Conservation (phyloP, 2,797 vertebrate species). For the Intellagama lesueurii region DNA sequence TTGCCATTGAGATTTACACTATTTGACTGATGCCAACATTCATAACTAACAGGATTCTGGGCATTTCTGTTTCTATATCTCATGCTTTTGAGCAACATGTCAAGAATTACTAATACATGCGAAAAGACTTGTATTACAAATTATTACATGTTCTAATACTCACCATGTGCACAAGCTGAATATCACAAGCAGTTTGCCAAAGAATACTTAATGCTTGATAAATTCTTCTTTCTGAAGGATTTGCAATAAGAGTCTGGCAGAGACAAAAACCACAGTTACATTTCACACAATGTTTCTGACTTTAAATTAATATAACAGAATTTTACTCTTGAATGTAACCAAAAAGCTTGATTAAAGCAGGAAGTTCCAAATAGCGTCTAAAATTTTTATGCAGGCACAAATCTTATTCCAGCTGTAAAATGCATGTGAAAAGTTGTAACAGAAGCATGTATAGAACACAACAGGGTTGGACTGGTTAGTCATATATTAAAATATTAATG, state of each 20-base stretch:
- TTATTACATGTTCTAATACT: conserved; percentile 44
- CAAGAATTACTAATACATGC: neutral
- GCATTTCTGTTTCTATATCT: neutral
- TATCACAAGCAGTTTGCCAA: conserved; percentile 89
- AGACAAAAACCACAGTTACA: conserved; percentile 24
- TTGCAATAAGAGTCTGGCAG: conserved; percentile 83
- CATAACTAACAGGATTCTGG: neutral
- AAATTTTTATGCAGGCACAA: neutral
- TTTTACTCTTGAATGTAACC: too few species aligned
- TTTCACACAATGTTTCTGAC: conserved; percentile 21
- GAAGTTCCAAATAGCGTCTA: neutral
- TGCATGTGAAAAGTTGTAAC: neutral
- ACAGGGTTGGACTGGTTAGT: neutral
- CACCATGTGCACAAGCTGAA: conserved; percentile 90
- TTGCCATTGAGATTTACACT: too few species aligned
- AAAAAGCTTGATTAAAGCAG: neutral
- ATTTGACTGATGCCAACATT: neutral
- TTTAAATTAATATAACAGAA: neutral
- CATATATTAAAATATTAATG: too few species aligned
- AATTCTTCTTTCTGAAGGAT: conserved; percentile 73
- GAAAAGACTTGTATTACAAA: neutral
- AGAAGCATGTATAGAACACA: neutral
- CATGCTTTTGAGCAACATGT: neutral
- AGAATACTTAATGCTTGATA: conserved; percentile 87
- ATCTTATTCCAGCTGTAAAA: neutral